Percentiles rank a stretch among this genome's conserved stretches.
These are phyloP conservation scores for Erpetoichthys calabaricus DNA, from an alignment of 2,797 vertebrate genomes.

Conservation along the genomic window DNA sequence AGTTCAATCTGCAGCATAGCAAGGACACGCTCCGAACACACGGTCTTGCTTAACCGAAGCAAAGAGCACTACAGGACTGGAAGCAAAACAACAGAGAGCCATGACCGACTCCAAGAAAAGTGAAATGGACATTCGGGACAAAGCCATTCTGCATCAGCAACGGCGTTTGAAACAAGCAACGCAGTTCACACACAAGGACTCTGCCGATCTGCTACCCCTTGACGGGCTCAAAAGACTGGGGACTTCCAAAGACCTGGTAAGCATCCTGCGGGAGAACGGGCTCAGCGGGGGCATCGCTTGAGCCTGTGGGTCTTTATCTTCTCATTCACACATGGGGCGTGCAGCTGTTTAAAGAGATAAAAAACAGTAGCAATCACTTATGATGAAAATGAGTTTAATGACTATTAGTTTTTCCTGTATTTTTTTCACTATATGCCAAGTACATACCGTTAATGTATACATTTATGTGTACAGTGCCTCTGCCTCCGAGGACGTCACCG, in stretches of 20 bases:
- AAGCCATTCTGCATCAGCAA: conserved; percentile 80
- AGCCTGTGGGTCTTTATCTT: no score
- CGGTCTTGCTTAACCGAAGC: conserved; percentile 18
- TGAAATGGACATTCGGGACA: conserved; percentile 63
- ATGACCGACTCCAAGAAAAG: conserved; percentile 59
- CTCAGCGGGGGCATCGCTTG: no score
- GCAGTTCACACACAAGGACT: conserved; percentile 91
- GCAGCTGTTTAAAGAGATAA: no score
- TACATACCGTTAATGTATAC: no score
- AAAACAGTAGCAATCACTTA: no score
- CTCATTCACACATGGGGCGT: no score
- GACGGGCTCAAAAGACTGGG: conserved; percentile 84
- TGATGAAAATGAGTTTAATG: no score
- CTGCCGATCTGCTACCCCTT: conserved; percentile 87
- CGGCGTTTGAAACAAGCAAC: conserved; percentile 82
- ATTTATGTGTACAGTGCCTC: no score
- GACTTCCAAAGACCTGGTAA: conserved; percentile 89
- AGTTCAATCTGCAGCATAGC: conserved; percentile 21
- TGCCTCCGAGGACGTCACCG: no score
- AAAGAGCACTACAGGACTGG: conserved; percentile 11
- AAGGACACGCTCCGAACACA: conserved; percentile 24
- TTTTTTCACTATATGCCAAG: no score
- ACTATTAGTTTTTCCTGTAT: no score
- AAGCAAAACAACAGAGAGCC: conserved; percentile 14
- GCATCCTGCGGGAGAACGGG: conserved; percentile 20